Conservation (phyloP, 2,888 invertebrate genomes). For the Agelastica alni region DNA sequence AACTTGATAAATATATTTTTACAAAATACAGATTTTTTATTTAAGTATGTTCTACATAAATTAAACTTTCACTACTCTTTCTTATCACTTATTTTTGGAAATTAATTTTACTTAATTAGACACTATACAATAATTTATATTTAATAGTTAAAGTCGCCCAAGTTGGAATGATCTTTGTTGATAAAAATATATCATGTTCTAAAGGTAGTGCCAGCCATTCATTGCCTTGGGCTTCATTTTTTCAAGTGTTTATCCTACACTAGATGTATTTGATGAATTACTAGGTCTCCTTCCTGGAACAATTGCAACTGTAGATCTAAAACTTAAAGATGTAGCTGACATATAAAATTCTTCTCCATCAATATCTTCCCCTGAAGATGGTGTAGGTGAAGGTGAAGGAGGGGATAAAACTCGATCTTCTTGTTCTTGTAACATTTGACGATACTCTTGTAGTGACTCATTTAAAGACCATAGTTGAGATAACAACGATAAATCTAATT, state of each 20-base stretch:
- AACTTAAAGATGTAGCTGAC: slow-evolving; percentile 50
- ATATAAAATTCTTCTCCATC: slow-evolving; percentile 49
- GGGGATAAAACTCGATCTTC: slow-evolving; percentile 57
- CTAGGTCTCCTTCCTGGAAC: slow-evolving; percentile 43
- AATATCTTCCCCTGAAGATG: slow-evolving; percentile 59
- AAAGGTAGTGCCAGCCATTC: no score
- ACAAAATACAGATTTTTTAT: no score
- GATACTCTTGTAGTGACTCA: slow-evolving; percentile 89
- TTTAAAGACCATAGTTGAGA: slow-evolving; percentile 92
- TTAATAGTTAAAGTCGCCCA: no score
- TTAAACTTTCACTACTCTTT: no score
- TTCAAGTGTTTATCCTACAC: slow-evolving; percentile 37
- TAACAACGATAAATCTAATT: slow-evolving; percentile 84
- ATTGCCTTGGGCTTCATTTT: no score
- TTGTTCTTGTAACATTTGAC: slow-evolving; percentile 66
- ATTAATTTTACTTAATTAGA: no score
- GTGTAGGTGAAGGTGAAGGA: slow-evolving; percentile 61
- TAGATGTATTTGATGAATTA: slow-evolving; percentile 27
- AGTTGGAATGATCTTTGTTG: no score
- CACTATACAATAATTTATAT: no score
- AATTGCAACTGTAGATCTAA: slow-evolving; percentile 56
- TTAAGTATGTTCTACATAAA: no score
- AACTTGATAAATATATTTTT: no score
- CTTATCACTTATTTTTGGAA: no score
- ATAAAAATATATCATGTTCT: no score